Conservation (phyloP, 2,888 invertebrate species). For the Thelaira solivaga region DNA sequence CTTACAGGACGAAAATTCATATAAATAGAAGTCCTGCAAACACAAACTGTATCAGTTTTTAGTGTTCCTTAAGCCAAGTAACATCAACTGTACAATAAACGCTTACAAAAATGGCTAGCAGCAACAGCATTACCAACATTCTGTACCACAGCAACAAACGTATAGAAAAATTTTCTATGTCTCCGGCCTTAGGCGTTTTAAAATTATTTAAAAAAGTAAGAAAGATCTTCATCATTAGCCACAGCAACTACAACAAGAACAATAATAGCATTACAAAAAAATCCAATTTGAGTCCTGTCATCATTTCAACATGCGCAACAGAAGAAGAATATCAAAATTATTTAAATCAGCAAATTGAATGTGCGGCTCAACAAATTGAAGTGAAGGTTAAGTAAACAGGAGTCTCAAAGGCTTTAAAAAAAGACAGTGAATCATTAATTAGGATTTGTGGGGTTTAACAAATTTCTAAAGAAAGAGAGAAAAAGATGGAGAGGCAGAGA, state of each 20-base stretch:
- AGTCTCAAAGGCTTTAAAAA: conserved; percentile 12
- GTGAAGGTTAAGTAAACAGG: background rate
- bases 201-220: conserved; percentile 60
- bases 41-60: conserved; percentile 10
- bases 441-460: background rate
- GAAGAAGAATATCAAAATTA: conserved; percentile 64
- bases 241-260: background rate
- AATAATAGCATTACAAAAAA: conserved; percentile 5
- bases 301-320: conserved; percentile 46
- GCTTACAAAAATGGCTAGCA: conserved; percentile 25
- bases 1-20: conserved; percentile 5
- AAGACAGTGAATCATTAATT: background rate
- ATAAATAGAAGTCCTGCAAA: conserved; percentile 34
- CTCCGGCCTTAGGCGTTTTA: conserved; percentile 52
- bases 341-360: conserved; percentile 61
- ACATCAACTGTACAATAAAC: conserved; percentile 1
- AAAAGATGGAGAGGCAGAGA: background rate
- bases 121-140: conserved; percentile 25
- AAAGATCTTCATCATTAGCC: conserved; percentile 51
- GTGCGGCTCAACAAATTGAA: background rate
- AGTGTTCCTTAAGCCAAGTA: conserved; percentile 18
- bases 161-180: conserved; percentile 48
- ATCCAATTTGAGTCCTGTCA: conserved; percentile 25
- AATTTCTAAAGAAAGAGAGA: background rate
- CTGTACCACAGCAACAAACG: conserved; percentile 23